A percentile compares a stretch with the other conserved stretches of the same genome.
Evolutionary conservation across 2,113 vertebrate genomes (phyloP).

Genomic region (Ancistrus triradiatus): DNA sequence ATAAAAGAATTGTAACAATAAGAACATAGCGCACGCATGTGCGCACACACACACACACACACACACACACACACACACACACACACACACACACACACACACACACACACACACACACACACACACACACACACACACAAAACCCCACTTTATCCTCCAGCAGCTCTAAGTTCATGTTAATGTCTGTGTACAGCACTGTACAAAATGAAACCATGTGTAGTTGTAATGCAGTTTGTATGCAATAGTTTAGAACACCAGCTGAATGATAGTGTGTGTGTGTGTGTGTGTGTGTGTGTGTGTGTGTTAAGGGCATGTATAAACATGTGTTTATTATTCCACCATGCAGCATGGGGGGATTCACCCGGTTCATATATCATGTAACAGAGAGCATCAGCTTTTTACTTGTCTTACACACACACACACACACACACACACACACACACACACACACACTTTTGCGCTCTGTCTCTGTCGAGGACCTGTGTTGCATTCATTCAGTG

Average conservation of each 20-base stretch:
- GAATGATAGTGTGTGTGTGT: neutral
- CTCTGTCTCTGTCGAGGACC: neutral
- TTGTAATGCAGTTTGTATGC: conserved; percentile 13
- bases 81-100: neutral
- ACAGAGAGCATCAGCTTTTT: conserved; percentile 7
- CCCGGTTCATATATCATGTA: conserved; percentile 23
- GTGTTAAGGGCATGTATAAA: conserved; percentile 21
- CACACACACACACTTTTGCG: conserved; percentile 25
- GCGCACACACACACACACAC: neutral
- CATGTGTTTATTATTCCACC: conserved; percentile 39
- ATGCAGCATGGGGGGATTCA: conserved; percentile 19
- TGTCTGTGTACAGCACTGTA: neutral
- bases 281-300: conserved; percentile 3
- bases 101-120: neutral
- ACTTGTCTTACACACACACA: neutral
- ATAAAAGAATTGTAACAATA: too few relatives aligned
- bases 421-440: conserved; percentile 23
- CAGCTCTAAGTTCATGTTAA: conserved; percentile 22
- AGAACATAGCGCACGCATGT: neutral
- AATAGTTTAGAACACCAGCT: conserved; percentile 7
- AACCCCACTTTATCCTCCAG: neutral
- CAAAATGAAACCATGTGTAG: conserved; percentile 37
- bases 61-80: conserved; percentile 11
- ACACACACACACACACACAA: conserved; percentile 23
- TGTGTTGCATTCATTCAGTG: conserved; percentile 14